phyloP scores from a whole-genome alignment of 2,113 vertebrate species.

The Dinomys branickii region DNA sequence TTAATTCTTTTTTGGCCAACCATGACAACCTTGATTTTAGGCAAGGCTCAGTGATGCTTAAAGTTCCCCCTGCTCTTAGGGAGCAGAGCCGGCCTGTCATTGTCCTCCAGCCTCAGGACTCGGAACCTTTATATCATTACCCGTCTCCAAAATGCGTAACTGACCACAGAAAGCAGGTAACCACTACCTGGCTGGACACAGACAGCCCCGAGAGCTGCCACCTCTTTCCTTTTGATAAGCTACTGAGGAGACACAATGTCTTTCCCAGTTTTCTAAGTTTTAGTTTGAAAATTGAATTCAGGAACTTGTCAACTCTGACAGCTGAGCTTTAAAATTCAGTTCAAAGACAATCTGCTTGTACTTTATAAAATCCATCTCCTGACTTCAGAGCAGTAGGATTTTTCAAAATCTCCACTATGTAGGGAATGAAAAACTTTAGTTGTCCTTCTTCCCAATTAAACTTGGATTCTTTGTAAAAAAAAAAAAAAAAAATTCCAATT shows the following conservation, averaged over 20 bases:
- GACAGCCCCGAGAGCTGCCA: background rate
- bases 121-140: background rate
- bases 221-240: slow-evolving; percentile 70
- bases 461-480: background rate
- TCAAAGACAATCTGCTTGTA: slow-evolving; percentile 80
- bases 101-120: background rate
- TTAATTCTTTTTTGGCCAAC: slow-evolving; percentile 47
- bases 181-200: background rate
- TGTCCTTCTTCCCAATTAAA: slow-evolving; percentile 74
- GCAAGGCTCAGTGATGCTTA: slow-evolving; percentile 29
- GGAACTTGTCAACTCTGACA: slow-evolving; percentile 80
- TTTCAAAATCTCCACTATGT: slow-evolving; percentile 70
- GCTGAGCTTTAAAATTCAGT: slow-evolving; percentile 77
- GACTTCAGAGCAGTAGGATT: slow-evolving; percentile 70
- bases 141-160: background rate
- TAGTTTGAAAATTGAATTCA: slow-evolving; percentile 77
- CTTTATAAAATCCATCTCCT: slow-evolving; percentile 75
- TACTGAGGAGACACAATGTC: slow-evolving; percentile 62
- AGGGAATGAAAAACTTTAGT: slow-evolving; percentile 60
- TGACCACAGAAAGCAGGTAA: background rate
- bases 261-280: slow-evolving; percentile 76
- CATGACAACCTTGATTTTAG: slow-evolving; percentile 34
- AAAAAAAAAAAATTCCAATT: background rate
- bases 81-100: background rate
- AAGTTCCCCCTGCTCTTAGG: background rate